Evolutionary conservation across 2,797 vertebrate genomes (phyloP), one percentile per base, ranked within the genome.

Genomic region (Pangasius larnaudii): DNA sequence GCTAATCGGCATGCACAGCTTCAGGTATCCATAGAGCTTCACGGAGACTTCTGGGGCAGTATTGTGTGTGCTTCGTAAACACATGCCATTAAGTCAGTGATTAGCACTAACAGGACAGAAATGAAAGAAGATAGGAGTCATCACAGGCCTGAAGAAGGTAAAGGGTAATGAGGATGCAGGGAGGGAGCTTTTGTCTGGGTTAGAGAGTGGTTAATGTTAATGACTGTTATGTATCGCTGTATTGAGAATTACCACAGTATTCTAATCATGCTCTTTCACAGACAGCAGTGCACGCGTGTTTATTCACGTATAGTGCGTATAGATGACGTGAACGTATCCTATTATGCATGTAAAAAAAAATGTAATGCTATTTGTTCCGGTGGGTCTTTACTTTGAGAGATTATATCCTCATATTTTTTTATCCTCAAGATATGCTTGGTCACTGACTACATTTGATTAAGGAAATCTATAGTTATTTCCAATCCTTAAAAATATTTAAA

Each of bases 1-100:
- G 46, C 58, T 61, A 67, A 27, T 33, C 39, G 36, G 84, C 42
- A 85, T 86, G 90, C 89, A 87, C 90, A 92, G 94, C 93, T 94
- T 95, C 93, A 30, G 51, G 89, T 90, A 86, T 89, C 86, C 84
- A 88, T 53, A 85, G 83, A 90, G 84, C 80, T 87, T 82, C 39
- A 27, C 33, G 46, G 27, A 80, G 63, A 58, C 58, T 65, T 89
- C 63, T 56, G 65, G 49, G 91, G n/a, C 49, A 65, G 85, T 87
- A 89, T 92, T 90, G 84, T 92, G 49, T 59, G 42, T 16, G 49
- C 80, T 89, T 93, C 61, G 49, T 92, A 92, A 91, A 72, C 61
- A 9, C 72, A 91, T 91, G 63, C 90, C 90, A 78, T 56, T 71
- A 71, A 42, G 36, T 58, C 65, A n/a, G 67, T 72, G 84, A 72